A percentile compares a stretch with the other conserved stretches of the same genome.
phyloP scores from a whole-genome alignment of 2,888 invertebrate genomes.

The Aphidius colemani region DNA sequence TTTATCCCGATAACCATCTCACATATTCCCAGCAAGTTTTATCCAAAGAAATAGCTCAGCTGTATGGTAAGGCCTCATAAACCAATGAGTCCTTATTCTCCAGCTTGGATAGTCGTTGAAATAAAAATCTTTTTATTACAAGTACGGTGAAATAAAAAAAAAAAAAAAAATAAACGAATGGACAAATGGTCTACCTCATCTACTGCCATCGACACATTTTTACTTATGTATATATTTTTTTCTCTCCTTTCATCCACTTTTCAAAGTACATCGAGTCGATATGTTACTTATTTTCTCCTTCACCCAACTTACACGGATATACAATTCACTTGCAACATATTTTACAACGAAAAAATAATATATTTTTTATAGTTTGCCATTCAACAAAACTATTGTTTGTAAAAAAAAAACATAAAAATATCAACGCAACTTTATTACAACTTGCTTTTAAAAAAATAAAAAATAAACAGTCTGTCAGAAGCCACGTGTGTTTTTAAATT shows the following conservation, averaged over 20 bases:
- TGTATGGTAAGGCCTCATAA: slow-evolving; percentile 29
- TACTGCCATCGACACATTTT: slow-evolving; percentile 17
- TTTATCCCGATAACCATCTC: slow-evolving; percentile 5
- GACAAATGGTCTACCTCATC: slow-evolving; percentile 25
- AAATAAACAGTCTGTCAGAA: neutral
- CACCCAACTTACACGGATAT: neutral
- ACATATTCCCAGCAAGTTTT: slow-evolving; percentile 19
- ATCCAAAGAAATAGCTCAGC: slow-evolving; percentile 25
- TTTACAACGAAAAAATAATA: neutral
- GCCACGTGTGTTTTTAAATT: slow-evolving; percentile 9
- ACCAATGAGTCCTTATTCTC: slow-evolving; percentile 21
- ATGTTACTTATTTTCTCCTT: slow-evolving; percentile 14
- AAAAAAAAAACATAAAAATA: slow-evolving; percentile 1
- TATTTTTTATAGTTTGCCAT: neutral
- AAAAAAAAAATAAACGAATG: slow-evolving; percentile 29
- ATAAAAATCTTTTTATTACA: neutral
- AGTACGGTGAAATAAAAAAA: neutral
- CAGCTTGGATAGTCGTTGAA: neutral
- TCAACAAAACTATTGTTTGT: too few relatives aligned
- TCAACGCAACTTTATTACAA: slow-evolving; percentile 15
- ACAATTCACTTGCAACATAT: slow-evolving; percentile 3
- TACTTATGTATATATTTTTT: slow-evolving; percentile 7
- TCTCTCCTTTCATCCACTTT: slow-evolving; percentile 18
- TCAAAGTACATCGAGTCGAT: slow-evolving; percentile 4
- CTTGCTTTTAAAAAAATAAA: slow-evolving; percentile 8